A percentile compares a stretch with the other conserved stretches of the same genome.
Conservation (phyloP, 1,140 invertebrate genomes). For the Drosophila nigromelanica region DNA sequence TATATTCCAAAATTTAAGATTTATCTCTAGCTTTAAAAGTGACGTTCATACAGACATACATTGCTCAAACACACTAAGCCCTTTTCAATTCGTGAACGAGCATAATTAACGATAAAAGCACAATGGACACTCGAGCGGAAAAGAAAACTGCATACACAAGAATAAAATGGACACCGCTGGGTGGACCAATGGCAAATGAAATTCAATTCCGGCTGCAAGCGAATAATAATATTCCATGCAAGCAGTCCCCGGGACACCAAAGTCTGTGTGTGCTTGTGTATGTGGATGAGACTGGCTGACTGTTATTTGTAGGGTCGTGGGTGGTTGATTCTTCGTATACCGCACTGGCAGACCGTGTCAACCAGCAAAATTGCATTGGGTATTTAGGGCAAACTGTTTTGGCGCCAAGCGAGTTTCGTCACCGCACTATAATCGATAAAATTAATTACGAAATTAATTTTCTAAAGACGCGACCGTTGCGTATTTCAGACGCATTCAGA, state of each 20-base stretch:
- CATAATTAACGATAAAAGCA: slow-evolving; percentile 28
- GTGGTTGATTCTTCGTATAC: slow-evolving; percentile 34
- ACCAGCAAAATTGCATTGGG: slow-evolving; percentile 79
- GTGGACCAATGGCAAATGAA: slow-evolving; percentile 44
- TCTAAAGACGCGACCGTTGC: slow-evolving; percentile 35
- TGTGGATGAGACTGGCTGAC: not conserved
- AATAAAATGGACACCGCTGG: slow-evolving; percentile 53
- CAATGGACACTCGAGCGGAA: slow-evolving; percentile 20
- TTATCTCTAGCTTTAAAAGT: no score
- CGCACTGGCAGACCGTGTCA: slow-evolving; percentile 67
- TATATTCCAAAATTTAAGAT: no score
- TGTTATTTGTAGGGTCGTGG: slow-evolving; percentile 1
- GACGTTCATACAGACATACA: no score
- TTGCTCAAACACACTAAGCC: no score
- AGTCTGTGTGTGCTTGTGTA: not conserved
- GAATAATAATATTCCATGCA: slow-evolving; percentile 38
- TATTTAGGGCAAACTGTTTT: slow-evolving; percentile 22
- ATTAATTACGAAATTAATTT: slow-evolving; percentile 34
- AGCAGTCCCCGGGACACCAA: slow-evolving; percentile 22
- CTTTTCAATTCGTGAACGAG: no score
- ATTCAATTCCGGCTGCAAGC: slow-evolving; percentile 72
- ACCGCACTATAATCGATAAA: slow-evolving; percentile 23
- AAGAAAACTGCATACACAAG: slow-evolving; percentile 42
- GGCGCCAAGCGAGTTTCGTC: slow-evolving; percentile 39
- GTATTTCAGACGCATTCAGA: slow-evolving; percentile 28